Percentiles rank a stretch among this genome's conserved stretches.
phyloP scores from a whole-genome alignment of 1,140 invertebrate species.

The Tetramorium parvispinum region DNA sequence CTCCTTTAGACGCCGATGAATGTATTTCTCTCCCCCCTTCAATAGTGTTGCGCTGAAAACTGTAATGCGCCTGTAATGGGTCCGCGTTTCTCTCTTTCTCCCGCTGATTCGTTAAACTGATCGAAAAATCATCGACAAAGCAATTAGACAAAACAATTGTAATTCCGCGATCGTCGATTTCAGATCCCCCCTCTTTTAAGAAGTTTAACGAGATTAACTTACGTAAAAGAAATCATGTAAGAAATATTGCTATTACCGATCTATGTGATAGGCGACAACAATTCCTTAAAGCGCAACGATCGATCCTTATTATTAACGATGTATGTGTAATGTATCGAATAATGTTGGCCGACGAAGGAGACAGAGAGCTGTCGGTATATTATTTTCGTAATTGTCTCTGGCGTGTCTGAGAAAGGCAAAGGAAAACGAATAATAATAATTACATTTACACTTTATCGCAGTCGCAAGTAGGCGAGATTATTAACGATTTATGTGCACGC shows the following conservation, averaged over 20 bases:
- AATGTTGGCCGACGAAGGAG: neutral
- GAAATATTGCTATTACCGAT: neutral
- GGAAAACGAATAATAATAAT: neutral
- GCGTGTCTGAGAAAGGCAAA: constrained; percentile 33
- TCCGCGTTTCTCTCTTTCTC: neutral
- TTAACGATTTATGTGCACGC: constrained; percentile 66
- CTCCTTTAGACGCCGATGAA: constrained; percentile 18
- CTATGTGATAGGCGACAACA: constrained; percentile 8
- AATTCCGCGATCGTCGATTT: neutral
- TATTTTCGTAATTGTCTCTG: constrained; percentile 66
- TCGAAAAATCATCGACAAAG: neutral
- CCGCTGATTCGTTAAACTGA: neutral
- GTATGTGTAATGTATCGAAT: constrained; percentile 30
- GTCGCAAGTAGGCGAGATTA: constrained; percentile 32
- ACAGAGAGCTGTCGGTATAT: constrained; percentile 51
- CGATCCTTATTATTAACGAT: constrained; percentile 18
- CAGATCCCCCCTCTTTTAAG: neutral
- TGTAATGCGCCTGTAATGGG: neutral
- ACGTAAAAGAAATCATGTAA: neutral
- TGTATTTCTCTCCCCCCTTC: neutral
- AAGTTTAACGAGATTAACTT: neutral
- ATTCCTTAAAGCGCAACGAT: constrained; percentile 29
- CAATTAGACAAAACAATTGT: constrained; percentile 3
- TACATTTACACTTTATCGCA: constrained; percentile 24
- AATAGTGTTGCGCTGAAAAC: constrained; percentile 30